Evolutionary conservation across 2,113 vertebrate genomes (phyloP), one percentile per base, ranked within the genome.

Genomic region (Calidris pugnax): DNA sequence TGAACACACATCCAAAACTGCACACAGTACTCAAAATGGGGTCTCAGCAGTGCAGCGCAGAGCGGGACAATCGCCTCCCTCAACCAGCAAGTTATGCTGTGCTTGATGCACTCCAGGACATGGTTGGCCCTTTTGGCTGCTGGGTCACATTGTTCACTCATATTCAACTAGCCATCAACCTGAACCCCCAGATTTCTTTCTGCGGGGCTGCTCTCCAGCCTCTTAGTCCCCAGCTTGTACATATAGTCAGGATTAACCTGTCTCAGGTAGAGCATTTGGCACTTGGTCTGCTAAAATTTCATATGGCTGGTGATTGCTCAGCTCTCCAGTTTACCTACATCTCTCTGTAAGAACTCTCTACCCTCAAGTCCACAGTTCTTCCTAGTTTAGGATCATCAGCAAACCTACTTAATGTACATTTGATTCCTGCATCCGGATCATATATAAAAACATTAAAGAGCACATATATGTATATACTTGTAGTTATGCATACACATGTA

Each of bases 211-310:
- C 0, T 41, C 32, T 51, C 3, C 47, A 83, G 35, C 28, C 7
- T 73, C 18, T 74, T 9, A 10, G 21, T 2, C 5, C 1, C 7
- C 3, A 26, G 6, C 69, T 48, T 79, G 5, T 4, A 30, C 1
- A 0, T 26, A 16, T 10, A 53, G 47, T 3, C n/a, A 60, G 7
- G 30, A 55, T 72, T 67, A 67, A 24, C 8, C 18, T 8, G 22
- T 43, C 4, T 9, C 30, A 43, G 8, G 3, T 33, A 22, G 4
- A 1, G 1, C 57, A 79, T 51, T 16, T 4, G 2, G 12, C 4
- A 47, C 28, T 84, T 68, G 18, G 7, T 47, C 48, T 73, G 50
- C 10, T 51, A 47, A 84, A 51, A 48, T 28, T 82, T 43, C 13
- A 9, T 18, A 18, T 4, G 14, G 3, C 3, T 68, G 12, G 20